These are phyloP conservation scores for Rhinolophus ferrumequinum DNA, from an alignment of 2,113 vertebrate species.

Conservation along the genomic window DNA sequence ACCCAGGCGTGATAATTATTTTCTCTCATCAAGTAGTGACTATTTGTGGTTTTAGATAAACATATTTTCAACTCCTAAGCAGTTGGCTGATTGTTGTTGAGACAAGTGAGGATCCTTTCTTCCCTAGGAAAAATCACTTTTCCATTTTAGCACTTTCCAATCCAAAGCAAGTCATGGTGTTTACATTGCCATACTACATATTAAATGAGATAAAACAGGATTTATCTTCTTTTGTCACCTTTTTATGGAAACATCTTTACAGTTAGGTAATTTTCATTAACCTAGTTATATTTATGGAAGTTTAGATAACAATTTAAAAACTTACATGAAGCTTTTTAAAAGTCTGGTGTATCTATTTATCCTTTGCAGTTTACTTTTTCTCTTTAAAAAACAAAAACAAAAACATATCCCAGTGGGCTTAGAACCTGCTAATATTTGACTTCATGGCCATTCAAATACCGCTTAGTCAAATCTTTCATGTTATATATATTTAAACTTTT, in stretches of 20 bases:
- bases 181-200: not conserved
- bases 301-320: constrained; percentile 12
- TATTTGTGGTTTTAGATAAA: not conserved
- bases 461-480: not conserved
- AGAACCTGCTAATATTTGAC: not conserved
- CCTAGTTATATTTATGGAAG: not conserved
- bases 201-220: not conserved
- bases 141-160: not conserved
- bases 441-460: not conserved
- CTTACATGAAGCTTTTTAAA: not conserved
- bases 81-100: not conserved
- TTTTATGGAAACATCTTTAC: not conserved
- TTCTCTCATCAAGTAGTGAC: not conserved
- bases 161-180: not conserved
- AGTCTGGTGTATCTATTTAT: not conserved
- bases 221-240: not conserved
- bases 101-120: not conserved
- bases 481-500: not conserved
- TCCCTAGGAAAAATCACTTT: not conserved
- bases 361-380: not conserved
- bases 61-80: not conserved
- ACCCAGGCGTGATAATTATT: not conserved
- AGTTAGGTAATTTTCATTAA: not conserved
- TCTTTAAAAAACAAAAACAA: not conserved
- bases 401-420: not conserved